Evolutionary conservation across 2,888 invertebrate species (phyloP).

Genomic region (Mallateleia sp.): DNA sequence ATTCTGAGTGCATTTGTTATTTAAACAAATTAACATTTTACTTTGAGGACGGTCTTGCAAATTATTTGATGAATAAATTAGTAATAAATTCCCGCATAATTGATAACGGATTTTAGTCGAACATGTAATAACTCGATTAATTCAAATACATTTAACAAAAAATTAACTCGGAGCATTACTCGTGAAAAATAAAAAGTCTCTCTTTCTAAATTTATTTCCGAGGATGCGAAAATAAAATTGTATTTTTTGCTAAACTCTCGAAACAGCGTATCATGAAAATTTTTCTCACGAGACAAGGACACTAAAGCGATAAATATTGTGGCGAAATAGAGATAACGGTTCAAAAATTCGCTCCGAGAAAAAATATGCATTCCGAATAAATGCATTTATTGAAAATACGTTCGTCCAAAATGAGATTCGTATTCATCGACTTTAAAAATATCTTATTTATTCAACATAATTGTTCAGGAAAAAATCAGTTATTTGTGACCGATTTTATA

Average conservation of each 20-base stretch:
- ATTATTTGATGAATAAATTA: too few relatives aligned
- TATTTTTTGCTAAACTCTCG: background rate
- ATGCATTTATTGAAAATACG: slow-evolving; percentile 1
- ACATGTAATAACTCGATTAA: background rate
- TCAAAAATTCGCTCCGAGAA: background rate
- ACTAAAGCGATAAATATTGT: slow-evolving; percentile 20
- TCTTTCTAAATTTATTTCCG: background rate
- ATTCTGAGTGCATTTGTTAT: too few relatives aligned
- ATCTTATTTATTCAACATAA: background rate
- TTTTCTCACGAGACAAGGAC: slow-evolving; percentile 12
- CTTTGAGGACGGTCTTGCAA: too few relatives aligned
- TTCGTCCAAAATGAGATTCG: background rate
- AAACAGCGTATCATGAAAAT: slow-evolving; percentile 14
- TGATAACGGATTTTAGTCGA: background rate
- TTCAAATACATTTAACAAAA: background rate
- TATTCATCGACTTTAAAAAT: background rate
- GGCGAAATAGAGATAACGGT: background rate
- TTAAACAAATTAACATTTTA: too few relatives aligned
- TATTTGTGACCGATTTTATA: too few relatives aligned
- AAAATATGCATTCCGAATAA: background rate
- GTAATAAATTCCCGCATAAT: background rate
- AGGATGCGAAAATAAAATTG: slow-evolving; percentile 4
- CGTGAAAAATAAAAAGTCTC: background rate
- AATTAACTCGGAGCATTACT: background rate
- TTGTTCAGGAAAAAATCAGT: too few relatives aligned